These are phyloP conservation scores for Holothuria scabra DNA, from an alignment of 53 echinoderm and acorn worm species.

Conservation along the genomic window DNA sequence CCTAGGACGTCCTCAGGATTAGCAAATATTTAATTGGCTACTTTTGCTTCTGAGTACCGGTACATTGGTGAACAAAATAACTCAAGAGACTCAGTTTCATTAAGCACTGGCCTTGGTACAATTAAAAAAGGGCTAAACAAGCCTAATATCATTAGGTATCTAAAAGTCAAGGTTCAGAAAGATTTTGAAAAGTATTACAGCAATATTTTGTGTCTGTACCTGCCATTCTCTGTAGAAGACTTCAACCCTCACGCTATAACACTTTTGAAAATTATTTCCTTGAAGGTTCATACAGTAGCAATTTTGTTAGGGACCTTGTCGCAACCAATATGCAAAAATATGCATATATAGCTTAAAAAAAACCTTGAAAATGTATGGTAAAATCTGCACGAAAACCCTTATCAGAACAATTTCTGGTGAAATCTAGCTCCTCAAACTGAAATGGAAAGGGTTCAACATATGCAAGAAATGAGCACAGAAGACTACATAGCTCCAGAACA, in stretches of 20 bases:
- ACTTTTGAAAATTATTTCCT: constrained; percentile 22
- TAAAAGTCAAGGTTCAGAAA: neutral
- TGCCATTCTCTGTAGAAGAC: constrained; percentile 1
- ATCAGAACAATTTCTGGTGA: constrained; percentile 53
- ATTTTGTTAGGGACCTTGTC: neutral
- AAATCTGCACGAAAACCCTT: constrained; percentile 4
- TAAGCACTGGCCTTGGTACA: neutral
- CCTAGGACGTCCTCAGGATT: constrained; percentile 3
- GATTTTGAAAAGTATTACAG: constrained; percentile 13
- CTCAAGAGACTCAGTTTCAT: neutral
- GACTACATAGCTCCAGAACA: constrained; percentile 6
- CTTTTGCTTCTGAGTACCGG: constrained; percentile 2
- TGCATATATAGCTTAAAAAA: constrained; percentile 15
- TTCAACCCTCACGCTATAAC: neutral
- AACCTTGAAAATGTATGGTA: constrained; percentile 12
- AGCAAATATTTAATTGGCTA: neutral
- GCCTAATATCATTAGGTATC: neutral
- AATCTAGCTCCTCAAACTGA: constrained; percentile 45
- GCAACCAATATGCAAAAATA: constrained; percentile 10
- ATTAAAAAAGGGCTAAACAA: neutral
- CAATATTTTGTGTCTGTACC: constrained; percentile 5
- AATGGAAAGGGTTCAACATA: constrained; percentile 3
- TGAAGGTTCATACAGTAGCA: neutral
- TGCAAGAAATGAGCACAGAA: neutral
- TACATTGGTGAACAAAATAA: neutral